Evolutionary conservation across 2,797 vertebrate species (phyloP), one percentile per base, ranked within the genome.

Genomic region (Galagoides demidoff): DNA sequence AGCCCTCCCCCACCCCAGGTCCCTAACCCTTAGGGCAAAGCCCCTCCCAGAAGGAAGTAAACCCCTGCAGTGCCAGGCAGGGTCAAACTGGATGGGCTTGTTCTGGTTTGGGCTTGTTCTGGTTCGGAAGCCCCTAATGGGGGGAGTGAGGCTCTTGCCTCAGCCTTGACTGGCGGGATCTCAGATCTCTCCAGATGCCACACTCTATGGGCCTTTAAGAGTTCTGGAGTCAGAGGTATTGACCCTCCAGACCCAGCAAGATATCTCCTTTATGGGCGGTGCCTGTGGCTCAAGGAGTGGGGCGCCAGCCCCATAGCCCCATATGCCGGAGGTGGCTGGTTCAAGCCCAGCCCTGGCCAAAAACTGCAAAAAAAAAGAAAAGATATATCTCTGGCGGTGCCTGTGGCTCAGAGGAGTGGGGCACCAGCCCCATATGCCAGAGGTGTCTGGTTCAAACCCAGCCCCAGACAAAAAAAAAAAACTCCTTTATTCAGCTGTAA

Each of bases 1-100:
- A 45, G 52, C 43, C 85, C 93, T 81, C 76, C 64, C 90, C 85
- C 59, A 55, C 39, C 45, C 39, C 66, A 95, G 85, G 95, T 93
- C 93, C 90, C 84, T 96, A 96, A 96, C 92, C 86, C 87, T 92
- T 45, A 95, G 49, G 96, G 92, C 84, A 93, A 93, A 79, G 66
- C 85, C 93, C 82, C 83, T 95, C 88, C 76, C 81, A 88, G 82
- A 29, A 95, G 85, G 92, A 95, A 91, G 83, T 86, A 29, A 85
- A 59, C 63, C 73, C 57, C 59, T 59, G 85, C 1, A 14, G 85
- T 96, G 74, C 83, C 82, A 83, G 83, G 91, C 34, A 57, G 45
- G 77, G 85, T 85, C 59, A 92, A 96, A 94, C 85, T 90, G 94
- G 84, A 88, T 20, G 2, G 17, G 73, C 88, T 95, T 81, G 74